Percentiles rank a stretch among this genome's conserved stretches.
Conservation (phyloP, 2,113 vertebrate species). For the Alosa alosa region DNA sequence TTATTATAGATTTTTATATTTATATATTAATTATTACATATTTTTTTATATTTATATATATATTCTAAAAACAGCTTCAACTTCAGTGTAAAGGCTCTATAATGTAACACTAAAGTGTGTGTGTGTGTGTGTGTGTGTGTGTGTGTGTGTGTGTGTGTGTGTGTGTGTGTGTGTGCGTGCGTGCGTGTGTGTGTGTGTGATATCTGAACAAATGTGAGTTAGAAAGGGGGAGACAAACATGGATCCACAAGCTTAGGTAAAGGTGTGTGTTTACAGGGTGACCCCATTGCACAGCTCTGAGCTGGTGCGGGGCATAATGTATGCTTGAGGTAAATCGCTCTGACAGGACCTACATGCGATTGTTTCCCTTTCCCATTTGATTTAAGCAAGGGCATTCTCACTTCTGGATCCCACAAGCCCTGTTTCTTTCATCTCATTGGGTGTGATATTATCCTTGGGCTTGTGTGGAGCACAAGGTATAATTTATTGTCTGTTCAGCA, state of each 20-base stretch:
- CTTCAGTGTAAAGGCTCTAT: not conserved
- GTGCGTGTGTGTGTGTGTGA: conserved; percentile 23
- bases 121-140: not conserved
- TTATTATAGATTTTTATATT: too few species aligned
- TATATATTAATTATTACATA: too few species aligned
- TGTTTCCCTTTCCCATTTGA: conserved; percentile 49
- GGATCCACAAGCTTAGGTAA: conserved; percentile 31
- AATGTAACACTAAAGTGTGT: not conserved
- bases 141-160: conserved; percentile 18
- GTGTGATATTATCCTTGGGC: conserved; percentile 63
- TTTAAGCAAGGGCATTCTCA: conserved; percentile 54
- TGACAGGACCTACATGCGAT: conserved; percentile 48
- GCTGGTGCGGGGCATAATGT: conserved; percentile 24
- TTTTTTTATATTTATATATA: not conserved
- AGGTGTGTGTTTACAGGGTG: conserved; percentile 44
- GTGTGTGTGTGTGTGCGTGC: conserved; percentile 18
- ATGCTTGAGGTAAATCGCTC: conserved; percentile 41
- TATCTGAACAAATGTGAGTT: conserved; percentile 24
- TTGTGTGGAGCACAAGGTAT: conserved; percentile 60
- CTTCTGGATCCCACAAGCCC: conserved; percentile 53
- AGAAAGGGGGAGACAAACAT: conserved; percentile 23
- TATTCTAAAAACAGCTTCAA: not conserved
- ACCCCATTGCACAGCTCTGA: conserved; percentile 23
- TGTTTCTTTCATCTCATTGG: conserved; percentile 59
- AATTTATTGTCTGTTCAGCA: conserved; percentile 78